Percentiles rank a stretch among this genome's conserved stretches.
Evolutionary conservation across 2,888 invertebrate genomes (phyloP).

Genomic region (Tromatobia lineatoria): DNA sequence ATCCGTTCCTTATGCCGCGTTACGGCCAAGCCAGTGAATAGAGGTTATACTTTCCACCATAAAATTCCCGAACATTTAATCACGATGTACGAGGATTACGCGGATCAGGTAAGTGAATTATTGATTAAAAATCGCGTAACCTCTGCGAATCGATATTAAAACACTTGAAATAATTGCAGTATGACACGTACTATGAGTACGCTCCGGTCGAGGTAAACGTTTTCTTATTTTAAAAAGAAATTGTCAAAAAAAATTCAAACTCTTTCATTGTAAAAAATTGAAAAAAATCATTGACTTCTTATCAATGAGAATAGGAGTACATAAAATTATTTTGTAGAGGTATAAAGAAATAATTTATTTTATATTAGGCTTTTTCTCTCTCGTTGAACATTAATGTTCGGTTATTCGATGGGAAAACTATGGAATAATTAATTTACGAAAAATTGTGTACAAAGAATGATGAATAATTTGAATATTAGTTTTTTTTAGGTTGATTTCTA

Average conservation of each 20-base stretch:
- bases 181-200: slow-evolving; percentile 81
- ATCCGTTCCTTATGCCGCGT: slow-evolving; percentile 59
- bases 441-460: not conserved
- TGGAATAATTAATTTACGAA: not conserved
- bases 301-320: too few relatives aligned
- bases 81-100: slow-evolving; percentile 80
- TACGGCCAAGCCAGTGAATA: slow-evolving; percentile 37
- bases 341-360: too few relatives aligned
- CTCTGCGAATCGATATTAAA: not conserved
- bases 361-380: too few relatives aligned
- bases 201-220: slow-evolving; percentile 74
- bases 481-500: slow-evolving; percentile 96
- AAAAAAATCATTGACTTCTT: slow-evolving; percentile 93
- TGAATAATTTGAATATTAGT: slow-evolving; percentile 19
- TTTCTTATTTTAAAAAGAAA: slow-evolving; percentile 78
- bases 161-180: slow-evolving; percentile 72
- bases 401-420: too few relatives aligned
- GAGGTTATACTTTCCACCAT: slow-evolving; percentile 46
- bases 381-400: too few relatives aligned
- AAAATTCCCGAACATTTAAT: slow-evolving; percentile 46
- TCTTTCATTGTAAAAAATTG: too few relatives aligned
- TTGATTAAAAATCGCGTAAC: not conserved
- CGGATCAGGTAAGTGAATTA: slow-evolving; percentile 74
- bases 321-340: too few relatives aligned
- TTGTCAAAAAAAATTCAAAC: slow-evolving; percentile 91